phyloP scores from a whole-genome alignment of 2,888 invertebrate genomes.

The Macaria liturata region DNA sequence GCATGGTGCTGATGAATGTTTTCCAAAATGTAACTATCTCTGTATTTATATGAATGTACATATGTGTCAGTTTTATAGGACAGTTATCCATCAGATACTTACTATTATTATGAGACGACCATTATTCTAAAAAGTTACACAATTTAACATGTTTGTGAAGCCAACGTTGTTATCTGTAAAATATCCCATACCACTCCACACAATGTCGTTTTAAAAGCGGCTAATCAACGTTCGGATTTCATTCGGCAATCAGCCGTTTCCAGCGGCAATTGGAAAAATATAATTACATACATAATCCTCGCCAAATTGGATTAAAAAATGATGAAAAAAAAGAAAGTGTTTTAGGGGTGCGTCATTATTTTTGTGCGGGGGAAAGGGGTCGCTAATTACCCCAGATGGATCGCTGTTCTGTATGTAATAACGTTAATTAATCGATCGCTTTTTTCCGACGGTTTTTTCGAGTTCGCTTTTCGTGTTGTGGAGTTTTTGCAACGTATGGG shows the following conservation, averaged over 20 bases:
- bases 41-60: too few species aligned
- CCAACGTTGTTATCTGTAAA: too few species aligned
- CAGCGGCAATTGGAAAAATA: constrained; percentile 80
- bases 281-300: constrained; percentile 84
- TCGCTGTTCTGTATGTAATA: constrained; percentile 76
- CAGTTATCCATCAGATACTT: too few species aligned
- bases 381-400: constrained; percentile 82
- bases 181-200: constrained; percentile 10
- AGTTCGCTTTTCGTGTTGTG: constrained; percentile 7
- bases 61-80: too few species aligned
- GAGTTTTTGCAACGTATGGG: constrained; percentile 12
- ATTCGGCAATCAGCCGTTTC: constrained; percentile 75
- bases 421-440: constrained; percentile 80
- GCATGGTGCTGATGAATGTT: too few species aligned
- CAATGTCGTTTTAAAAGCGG: constrained; percentile 57
- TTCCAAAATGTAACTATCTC: too few species aligned
- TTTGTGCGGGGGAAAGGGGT: constrained; percentile 76
- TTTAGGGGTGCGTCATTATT: constrained; percentile 82
- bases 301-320: constrained; percentile 83
- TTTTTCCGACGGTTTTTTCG: constrained; percentile 55
- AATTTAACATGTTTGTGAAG: neutral
- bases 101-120: too few species aligned
- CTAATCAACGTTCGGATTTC: constrained; percentile 75
- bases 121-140: too few species aligned
- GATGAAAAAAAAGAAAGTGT: constrained; percentile 78